A percentile compares a stretch with the other conserved stretches of the same genome.
Evolutionary conservation across 2,113 vertebrate species (phyloP).

Genomic region (Gobius niger): DNA sequence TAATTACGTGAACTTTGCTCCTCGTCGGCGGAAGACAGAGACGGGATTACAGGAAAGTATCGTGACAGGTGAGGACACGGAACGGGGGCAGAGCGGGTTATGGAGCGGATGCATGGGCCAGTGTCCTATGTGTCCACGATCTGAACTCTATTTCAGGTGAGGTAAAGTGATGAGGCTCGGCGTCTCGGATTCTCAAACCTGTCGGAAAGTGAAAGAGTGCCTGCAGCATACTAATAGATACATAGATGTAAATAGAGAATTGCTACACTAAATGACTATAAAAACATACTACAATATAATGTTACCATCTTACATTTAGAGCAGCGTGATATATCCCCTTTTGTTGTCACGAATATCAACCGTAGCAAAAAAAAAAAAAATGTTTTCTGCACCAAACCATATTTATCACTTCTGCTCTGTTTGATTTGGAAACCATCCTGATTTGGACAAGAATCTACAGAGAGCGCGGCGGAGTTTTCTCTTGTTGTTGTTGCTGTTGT

Average conservation of each 20-base stretch:
- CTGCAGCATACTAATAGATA: too few relatives aligned
- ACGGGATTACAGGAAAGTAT: constrained; percentile 1
- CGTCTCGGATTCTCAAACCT: neutral
- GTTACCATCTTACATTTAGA: too few relatives aligned
- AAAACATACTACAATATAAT: too few relatives aligned
- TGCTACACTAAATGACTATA: too few relatives aligned
- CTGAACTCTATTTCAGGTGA: neutral
- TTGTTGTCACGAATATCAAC: too few relatives aligned
- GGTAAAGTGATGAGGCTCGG: neutral
- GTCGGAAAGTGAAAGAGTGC: too few relatives aligned
- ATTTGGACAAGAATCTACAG: constrained; percentile 31
- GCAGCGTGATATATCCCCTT: too few relatives aligned
- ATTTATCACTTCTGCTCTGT: constrained; percentile 31
- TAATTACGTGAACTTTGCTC: constrained; percentile 65
- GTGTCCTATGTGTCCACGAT: neutral
- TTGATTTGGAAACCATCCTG: constrained; percentile 29
- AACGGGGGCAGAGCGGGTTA: constrained; percentile 1
- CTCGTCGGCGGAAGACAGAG: constrained; percentile 23
- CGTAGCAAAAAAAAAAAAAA: too few relatives aligned
- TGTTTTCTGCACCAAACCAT: constrained; percentile 37
- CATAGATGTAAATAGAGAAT: too few relatives aligned
- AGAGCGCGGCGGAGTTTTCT: constrained; percentile 33
- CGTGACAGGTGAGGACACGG: constrained; percentile 10
- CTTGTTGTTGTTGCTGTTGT: constrained; percentile 47
- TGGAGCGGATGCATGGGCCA: neutral